Base-by-base conservation (phyloP, 2,113 vertebrate genomes). In the Sphaerodactylus townsendi region DNA sequence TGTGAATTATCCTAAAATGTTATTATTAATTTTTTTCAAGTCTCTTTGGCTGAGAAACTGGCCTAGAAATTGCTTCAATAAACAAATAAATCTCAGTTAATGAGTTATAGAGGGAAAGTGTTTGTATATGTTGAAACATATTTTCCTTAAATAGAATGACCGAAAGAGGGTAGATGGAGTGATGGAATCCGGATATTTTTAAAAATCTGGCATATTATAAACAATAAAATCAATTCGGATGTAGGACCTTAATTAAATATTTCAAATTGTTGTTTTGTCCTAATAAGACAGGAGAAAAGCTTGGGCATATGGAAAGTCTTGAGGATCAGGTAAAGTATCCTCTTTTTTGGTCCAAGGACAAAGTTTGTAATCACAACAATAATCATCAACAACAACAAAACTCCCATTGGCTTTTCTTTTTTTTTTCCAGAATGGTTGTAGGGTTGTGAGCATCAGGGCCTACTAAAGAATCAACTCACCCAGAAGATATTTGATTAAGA, bases 371-470 rank as follows among this genome's bases (percentile, higher is more conserved):
- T 46, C 73, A 17, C 21, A 9, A 11, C 39, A 53, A 50, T 21
- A 59, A 59, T 4, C 19, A 56, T n/a, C n/a, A n/a, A n/a, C 53
- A 53, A 23, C 11, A 73, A 15, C 56, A 69, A n/a, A 8, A n/a
- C 64, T 86, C 41, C 10, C n/a, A 50, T 10, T 84, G 53, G 13
- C 46, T n/a, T 65, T 64, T 64, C 0, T 28, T 65, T 17, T 9
- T 80, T 10, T 84, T 30, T 73, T 88, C 0, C 28, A 86, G 73
- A 7, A 17, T 87, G 88, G 83, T 82, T 82, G 89, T 85, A 44
- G 75, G 44, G 7, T 62, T 77, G 77, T 7, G 33, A 74, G 25
- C 30, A 30, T 71, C 41, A 19, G 33, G 77, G 69, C 84, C 39
- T 11, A 86, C 73, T 35, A 41, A 62, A 87, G 48, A 90, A 81